Conservation (phyloP, 2,888 invertebrate species). For the Ophion ventricosus region DNA sequence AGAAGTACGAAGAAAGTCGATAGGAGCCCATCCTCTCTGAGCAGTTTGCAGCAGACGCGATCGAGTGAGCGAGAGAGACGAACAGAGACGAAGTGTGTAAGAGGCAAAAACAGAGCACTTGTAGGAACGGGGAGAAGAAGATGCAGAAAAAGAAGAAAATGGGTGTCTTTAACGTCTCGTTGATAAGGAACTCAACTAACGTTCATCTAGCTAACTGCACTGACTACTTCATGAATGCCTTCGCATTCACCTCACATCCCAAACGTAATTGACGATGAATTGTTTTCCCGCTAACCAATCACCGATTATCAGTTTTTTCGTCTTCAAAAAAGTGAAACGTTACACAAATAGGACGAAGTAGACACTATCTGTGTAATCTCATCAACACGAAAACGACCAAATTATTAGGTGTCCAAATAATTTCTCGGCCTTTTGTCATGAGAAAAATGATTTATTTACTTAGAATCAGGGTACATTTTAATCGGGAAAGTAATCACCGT, state of each 20-base stretch:
- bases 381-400: too few relatives aligned
- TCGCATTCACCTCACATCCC: constrained; percentile 2
- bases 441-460: too few relatives aligned
- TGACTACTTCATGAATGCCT: constrained; percentile 16
- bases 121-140: not conserved
- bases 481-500: too few relatives aligned
- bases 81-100: not conserved
- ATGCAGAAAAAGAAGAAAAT: not conserved
- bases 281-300: not conserved
- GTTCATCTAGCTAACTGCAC: not conserved
- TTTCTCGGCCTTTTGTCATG: too few relatives aligned
- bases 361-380: too few relatives aligned
- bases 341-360: too few relatives aligned
- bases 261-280: not conserved
- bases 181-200: constrained; percentile 42
- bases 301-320: not conserved
- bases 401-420: too few relatives aligned
- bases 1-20: constrained; percentile 44
- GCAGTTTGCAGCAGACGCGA: constrained; percentile 34
- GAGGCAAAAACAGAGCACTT: not conserved
- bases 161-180: constrained; percentile 22
- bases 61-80: constrained; percentile 24
- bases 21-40: constrained; percentile 37
- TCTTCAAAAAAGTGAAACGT: not conserved
- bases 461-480: too few relatives aligned